Evolutionary conservation across 2,113 vertebrate species (phyloP), one percentile per base, ranked within the genome.

Genomic region (Oncorhynchus masou): DNA sequence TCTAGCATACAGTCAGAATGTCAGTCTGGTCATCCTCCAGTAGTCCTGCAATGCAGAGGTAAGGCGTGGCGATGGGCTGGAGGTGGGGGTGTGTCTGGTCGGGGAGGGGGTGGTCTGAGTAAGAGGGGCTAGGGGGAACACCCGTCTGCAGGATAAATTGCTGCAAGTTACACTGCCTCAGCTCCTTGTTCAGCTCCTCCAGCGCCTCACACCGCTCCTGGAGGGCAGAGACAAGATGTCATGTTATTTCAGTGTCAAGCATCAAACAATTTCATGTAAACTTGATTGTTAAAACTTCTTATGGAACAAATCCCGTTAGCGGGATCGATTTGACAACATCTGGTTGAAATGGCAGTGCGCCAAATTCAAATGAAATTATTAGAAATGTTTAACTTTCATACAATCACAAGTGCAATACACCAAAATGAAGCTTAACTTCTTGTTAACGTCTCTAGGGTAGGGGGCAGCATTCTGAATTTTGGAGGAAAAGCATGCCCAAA

Each of bases 91-190:
- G 75, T 77, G 73, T 24, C 11, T 45, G 68, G 34, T 70, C 39
- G 13, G 70, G 74, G 73, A 74, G 70, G 69, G 72, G 22, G 6
- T 75, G 70, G 29, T 85, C 80, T 6, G 69, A 69, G 31, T 84
- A 68, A 11, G 78, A 70, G 19, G 60, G 68, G 0, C 75, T 73
- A 22, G 79, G 70, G 0, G 87, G 83, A 2, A 71, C 90, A 49
- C 95, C 94, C 0, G 96, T 93, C 91, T 96, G 95, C 89, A 92
- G 94, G 89, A 98, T 97, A 88, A 98, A 98, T 85, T 96, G 96
- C 87, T 97, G 96, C 86, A 98, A 91, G 87, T 98, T 95, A 71
- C 95, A 96, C 81, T 97, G 96, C 7, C 96, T 94, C 78, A 99
- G 92, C 83, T 99, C 97, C 83, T 96, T 96, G 81, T 96, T 96